Conservation (phyloP, 2,113 vertebrate genomes). For the Tapirus terrestris region DNA sequence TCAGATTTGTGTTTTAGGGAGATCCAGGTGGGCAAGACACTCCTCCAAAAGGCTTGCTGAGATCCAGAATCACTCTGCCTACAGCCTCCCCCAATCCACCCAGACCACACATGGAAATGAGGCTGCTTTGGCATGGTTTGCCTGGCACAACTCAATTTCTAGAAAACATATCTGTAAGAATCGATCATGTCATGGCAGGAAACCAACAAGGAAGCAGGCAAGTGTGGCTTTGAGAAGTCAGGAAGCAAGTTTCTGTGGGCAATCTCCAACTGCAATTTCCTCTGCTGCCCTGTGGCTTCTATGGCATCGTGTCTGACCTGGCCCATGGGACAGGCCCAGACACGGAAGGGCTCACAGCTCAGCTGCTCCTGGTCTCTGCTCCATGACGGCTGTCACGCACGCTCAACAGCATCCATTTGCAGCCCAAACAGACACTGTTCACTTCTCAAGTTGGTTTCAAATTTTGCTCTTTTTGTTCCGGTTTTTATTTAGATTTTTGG, state of each 20-base stretch:
- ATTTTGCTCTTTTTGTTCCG: constrained; percentile 80
- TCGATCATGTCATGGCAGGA: constrained; percentile 73
- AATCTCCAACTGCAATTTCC: neutral
- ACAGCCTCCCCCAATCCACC: constrained; percentile 58
- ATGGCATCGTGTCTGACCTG: neutral
- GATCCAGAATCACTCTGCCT: constrained; percentile 36
- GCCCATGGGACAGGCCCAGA: neutral
- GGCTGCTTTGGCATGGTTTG: constrained; percentile 73
- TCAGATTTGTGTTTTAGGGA: constrained; percentile 6
- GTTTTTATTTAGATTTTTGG: constrained; percentile 80
- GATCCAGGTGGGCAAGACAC: neutral
- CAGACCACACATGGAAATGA: constrained; percentile 78
- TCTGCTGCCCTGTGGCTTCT: neutral
- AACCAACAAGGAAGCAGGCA: constrained; percentile 70
- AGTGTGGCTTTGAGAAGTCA: constrained; percentile 55
- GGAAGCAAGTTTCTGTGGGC: constrained; percentile 56
- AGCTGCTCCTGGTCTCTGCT: constrained; percentile 36
- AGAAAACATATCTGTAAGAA: constrained; percentile 79
- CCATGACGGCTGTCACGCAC: constrained; percentile 20
- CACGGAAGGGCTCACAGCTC: neutral
- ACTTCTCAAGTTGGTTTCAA: constrained; percentile 77
- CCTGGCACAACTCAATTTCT: constrained; percentile 76
- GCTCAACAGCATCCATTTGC: constrained; percentile 60
- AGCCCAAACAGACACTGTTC: constrained; percentile 76
- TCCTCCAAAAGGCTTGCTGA: neutral